Conservation (phyloP, 2,888 invertebrate genomes). For the Tachina grossa region DNA sequence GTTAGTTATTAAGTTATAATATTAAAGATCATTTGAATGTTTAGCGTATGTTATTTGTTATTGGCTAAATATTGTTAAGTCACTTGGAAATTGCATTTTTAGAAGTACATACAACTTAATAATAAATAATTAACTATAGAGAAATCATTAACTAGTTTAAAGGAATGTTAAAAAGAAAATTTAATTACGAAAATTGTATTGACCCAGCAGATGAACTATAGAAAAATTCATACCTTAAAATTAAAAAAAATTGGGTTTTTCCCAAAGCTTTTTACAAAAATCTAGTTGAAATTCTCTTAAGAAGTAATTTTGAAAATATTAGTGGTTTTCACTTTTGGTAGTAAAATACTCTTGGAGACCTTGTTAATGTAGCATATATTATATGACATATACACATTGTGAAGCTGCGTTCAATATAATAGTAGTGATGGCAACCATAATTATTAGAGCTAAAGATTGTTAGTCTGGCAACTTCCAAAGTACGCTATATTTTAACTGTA, state of each 20-base stretch:
- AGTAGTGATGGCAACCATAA: no score
- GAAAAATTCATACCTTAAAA: not conserved
- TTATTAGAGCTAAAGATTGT: no score
- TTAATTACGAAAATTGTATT: not conserved
- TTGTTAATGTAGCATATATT: no score
- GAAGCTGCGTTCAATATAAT: no score
- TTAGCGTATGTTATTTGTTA: conserved; percentile 55
- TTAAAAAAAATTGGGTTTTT: not conserved
- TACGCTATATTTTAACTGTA: no score
- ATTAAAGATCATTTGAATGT: conserved; percentile 40
- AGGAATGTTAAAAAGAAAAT: conserved; percentile 41
- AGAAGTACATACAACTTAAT: conserved; percentile 10
- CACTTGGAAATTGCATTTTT: conserved; percentile 56
- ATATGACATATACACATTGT: no score
- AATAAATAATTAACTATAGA: conserved; percentile 48
- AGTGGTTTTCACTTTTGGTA: no score
- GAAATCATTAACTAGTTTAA: conserved; percentile 28
- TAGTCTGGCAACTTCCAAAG: no score
- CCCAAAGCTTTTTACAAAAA: no score
- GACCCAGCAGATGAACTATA: conserved; percentile 41
- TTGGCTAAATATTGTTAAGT: conserved; percentile 70
- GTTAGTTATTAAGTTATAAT: conserved; percentile 29
- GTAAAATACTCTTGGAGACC: no score
- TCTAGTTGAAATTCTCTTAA: no score
- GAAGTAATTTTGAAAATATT: no score